Base-by-base conservation (phyloP, 2,888 invertebrate species). In the Choreutis nemorana region DNA sequence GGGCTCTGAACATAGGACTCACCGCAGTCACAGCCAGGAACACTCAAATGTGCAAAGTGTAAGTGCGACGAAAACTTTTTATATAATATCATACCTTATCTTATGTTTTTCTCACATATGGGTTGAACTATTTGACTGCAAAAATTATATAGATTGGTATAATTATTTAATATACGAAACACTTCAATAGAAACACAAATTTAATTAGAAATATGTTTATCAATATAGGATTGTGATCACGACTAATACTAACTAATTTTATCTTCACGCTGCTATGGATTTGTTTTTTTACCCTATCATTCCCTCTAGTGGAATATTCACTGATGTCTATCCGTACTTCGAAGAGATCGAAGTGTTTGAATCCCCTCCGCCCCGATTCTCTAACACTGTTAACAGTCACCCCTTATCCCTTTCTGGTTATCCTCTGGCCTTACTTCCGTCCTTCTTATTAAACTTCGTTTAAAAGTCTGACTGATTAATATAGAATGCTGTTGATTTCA, bases 11-110 rank as follows among this genome's bases (percentile, higher is more conserved):
- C 52, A 80, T 95, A 36, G 89, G 90, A 40, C 72, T 81, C 16
- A 81, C 81, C 31, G 89, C 93, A 18, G 73, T 94, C 30, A 84
- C 85, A 34, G 92, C 90, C 22, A 81, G 87, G 43, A 95, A 95
- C 61, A 87, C 90, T 30, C 87, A 87, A 49, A 85, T 87, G 18
- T 94, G 94, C 77, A 86, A 86, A 44, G 85, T 87, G 94, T 94
- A 72, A 87, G 83, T 57, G 26, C 11, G 9, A 12, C 18, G 11
- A n/a, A 14, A n/a, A 11, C 13, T 59, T 12, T 22, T n/a, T 26
- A 2, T 23, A 18, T 25, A 14, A 21, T 28, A 29, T 14, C 18
- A 34, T 14, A 24, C 12, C 23, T 23, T 22, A 30, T 11, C 13
- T 29, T 15, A 28, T 24, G 12, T 18, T 18, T 18, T 18, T 18